A percentile compares a stretch with the other conserved stretches of the same genome.
phyloP scores from a whole-genome alignment of 2,888 invertebrate genomes.

The Ichneumon xanthorius region DNA sequence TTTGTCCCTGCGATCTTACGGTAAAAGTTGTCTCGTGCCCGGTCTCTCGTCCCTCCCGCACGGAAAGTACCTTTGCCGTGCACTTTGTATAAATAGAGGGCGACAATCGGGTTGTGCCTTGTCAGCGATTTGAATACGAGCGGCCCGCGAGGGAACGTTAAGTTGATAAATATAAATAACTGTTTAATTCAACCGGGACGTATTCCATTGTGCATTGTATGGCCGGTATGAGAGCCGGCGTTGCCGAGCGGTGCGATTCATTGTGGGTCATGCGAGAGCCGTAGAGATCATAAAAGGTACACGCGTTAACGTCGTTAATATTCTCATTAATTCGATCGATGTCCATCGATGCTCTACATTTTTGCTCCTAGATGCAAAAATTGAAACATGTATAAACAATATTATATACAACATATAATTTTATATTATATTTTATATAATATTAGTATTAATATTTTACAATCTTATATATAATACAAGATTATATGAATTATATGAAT shows the following conservation, averaged over 20 bases:
- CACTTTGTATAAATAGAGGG: constrained; percentile 15
- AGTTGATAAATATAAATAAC: constrained; percentile 75
- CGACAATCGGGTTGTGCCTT: constrained; percentile 9
- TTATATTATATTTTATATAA: not conserved
- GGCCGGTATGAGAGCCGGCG: constrained; percentile 40
- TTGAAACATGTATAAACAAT: too few relatives aligned
- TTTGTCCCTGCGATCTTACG: not conserved
- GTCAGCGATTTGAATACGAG: constrained; percentile 64
- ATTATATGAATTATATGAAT: not conserved
- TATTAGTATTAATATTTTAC: not conserved
- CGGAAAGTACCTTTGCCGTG: not conserved
- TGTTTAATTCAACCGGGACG: constrained; percentile 72
- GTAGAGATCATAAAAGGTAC: constrained; percentile 43
- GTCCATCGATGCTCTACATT: not conserved
- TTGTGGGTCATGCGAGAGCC: constrained; percentile 44
- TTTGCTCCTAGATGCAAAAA: not conserved
- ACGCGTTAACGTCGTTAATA: constrained; percentile 47
- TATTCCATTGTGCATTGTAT: constrained; percentile 75
- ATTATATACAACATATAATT: too few relatives aligned
- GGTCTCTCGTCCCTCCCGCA: not conserved
- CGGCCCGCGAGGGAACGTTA: constrained; percentile 33
- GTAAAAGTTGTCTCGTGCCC: not conserved
- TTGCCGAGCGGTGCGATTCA: constrained; percentile 32
- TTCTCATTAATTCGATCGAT: not conserved
- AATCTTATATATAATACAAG: not conserved